Evolutionary conservation across 2,797 vertebrate species (phyloP), one percentile per base, ranked within the genome.

Genomic region (Linurgus olivaceus): DNA sequence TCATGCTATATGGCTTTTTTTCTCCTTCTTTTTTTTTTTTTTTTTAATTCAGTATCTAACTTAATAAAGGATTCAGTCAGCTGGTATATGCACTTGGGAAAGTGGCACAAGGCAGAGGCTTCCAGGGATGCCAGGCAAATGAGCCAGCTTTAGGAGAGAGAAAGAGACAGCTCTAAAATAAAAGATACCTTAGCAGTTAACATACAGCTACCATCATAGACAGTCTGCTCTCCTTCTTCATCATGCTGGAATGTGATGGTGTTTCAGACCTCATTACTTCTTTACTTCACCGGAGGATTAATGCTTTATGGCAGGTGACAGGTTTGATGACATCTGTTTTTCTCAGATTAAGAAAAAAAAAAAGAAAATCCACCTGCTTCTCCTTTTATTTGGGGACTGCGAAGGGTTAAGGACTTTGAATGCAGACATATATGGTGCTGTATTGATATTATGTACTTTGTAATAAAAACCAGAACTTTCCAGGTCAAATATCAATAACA

Each of bases 401-500:
- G 88, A 95, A 95, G 92, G 86, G 92, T 96, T 97, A 96, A 96
- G 38, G 24, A 48, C 57, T 93, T 89, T 87, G 67, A 93, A 88
- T 88, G 77, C 83, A 95, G 94, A 92, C 94, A 85, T 89, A 94
- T 89, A 93, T 86, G 84, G 72, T 95, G 77, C 72, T 86, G 76
- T 94, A 93, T 88, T 93, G 91, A 94, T 94, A 94, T 92, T 94
- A 87, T 73, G 86, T 78, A 92, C 82, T 95, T 97, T 95, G 88
- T 97, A 97, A 96, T 95, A 96, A 88, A 96, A 97, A 96, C 97
- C 97, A 98, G 91, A 94, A 57, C 84, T 95, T 74, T 96, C 88
- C 96, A 97, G 96, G 96, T 97, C 96, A 97, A 96, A 95, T 97
- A 96, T 96, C 96, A 97, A 90, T 95, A 96, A 95, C 91, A 92